A percentile compares a stretch with the other conserved stretches of the same genome.
These are phyloP conservation scores for Sminthurinus signatus DNA, from an alignment of 1,140 invertebrate genomes.

Conservation along the genomic window DNA sequence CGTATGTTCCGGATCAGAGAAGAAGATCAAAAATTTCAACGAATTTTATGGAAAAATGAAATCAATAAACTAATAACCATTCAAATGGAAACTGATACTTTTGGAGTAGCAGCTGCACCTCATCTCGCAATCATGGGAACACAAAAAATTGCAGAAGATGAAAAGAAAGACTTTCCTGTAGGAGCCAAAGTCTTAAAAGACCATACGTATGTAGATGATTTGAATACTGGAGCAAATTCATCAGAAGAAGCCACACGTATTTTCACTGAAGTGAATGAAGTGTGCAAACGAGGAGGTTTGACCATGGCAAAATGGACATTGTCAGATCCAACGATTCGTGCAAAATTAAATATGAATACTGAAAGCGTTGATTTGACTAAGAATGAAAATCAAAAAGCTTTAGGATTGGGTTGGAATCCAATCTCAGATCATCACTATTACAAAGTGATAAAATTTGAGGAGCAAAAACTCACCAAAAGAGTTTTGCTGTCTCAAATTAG, in stretches of 20 bases:
- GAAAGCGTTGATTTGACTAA: not conserved
- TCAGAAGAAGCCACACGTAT: slow-evolving; percentile 42
- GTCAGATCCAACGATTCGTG: not conserved
- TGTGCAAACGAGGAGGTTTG: not conserved
- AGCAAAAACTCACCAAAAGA: slow-evolving; percentile 17
- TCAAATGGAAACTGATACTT: too few relatives aligned
- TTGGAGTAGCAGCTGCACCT: too few relatives aligned
- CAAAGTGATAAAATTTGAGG: not conserved
- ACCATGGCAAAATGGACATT: not conserved
- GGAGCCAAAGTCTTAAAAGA: slow-evolving; percentile 12
- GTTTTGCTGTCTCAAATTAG: slow-evolving; percentile 26
- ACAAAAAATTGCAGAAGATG: slow-evolving; percentile 15
- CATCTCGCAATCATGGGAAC: slow-evolving; percentile 25
- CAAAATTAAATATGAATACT: not conserved
- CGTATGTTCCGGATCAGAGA: slow-evolving; percentile 44
- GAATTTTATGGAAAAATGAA: slow-evolving; percentile 46
- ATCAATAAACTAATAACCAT: slow-evolving; percentile 38
- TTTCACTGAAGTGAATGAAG: not conserved
- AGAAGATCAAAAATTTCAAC: slow-evolving; percentile 44
- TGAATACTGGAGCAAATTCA: slow-evolving; percentile 43
- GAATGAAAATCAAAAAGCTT: slow-evolving; percentile 36
- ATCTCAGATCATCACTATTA: slow-evolving; percentile 27
- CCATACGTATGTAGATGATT: slow-evolving; percentile 46
- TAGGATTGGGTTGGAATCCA: slow-evolving; percentile 44
- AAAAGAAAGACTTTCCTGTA: slow-evolving; percentile 13